Base-by-base conservation (phyloP, 2,888 invertebrate species). In the Catonia carolina region DNA sequence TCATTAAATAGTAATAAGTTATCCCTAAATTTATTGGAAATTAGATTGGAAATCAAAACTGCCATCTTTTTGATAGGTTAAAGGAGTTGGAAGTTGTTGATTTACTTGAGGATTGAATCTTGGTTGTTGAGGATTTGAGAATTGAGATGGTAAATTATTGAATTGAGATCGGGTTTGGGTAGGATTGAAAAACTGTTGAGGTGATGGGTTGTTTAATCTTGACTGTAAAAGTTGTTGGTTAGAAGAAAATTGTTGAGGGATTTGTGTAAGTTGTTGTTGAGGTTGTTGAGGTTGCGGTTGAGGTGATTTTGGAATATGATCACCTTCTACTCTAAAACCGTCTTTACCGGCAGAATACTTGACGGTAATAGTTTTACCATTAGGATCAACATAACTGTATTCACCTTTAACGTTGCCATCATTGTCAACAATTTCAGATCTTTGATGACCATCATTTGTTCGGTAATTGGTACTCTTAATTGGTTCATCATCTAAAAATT, bases 321-420 rank as follows among this genome's bases (percentile, higher is more conserved):
- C 68, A 14, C 69, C 69, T 12, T 60, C 53, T 8, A 67, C 69
- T 59, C 63, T 63, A 64, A 68, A 68, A 52, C 69, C 69, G 53
- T 66, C 67, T 53, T 68, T 58, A 4, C 68, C 69, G 14, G 69
- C 69, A 14, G 68, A 74, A 68, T 75, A 79, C 68, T 78, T 83
- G 14, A 83, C 77, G 41, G 78, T 80, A 58, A 83, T 80, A 15
- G 80, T 74, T 67, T 80, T 79, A 0, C 83, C 83, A 53, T 70
- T 79, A 0, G 83, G 82, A 57, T 83, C 83, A 60, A 79, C 77
- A 71, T 81, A 81, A 65, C 79, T 78, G 67, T 81, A 81, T 52
- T 62, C 59, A 8, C 62, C 62, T 2, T 50, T 51, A 17, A 62
- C 59, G 51, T 61, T 62, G 23, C 62, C 62, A 42, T 58, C 39